Evolutionary conservation across 2,888 invertebrate genomes (phyloP).

Genomic region (Athalia cordata): DNA sequence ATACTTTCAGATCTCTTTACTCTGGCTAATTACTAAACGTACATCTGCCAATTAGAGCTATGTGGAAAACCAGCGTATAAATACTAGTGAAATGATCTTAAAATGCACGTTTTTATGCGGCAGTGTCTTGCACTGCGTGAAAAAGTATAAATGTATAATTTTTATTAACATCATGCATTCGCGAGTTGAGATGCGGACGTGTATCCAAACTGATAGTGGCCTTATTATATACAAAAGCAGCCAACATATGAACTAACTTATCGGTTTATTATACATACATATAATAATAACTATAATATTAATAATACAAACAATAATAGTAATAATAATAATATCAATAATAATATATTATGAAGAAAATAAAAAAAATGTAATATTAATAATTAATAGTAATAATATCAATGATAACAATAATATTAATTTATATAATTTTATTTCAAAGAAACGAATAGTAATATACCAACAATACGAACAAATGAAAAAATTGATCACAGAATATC

Average conservation of each 20-base stretch:
- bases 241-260: slow-evolving; percentile 41
- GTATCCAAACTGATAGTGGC: slow-evolving; percentile 38
- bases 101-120: too few species aligned
- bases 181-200: slow-evolving; percentile 1
- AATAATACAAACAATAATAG: slow-evolving; percentile 12
- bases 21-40: not conserved
- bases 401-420: slow-evolving; percentile 21
- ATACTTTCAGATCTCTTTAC: slow-evolving; percentile 19
- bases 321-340: slow-evolving; percentile 36
- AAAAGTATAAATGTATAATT: not conserved
- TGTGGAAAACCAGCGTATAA: too few species aligned
- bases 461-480: slow-evolving; percentile 39
- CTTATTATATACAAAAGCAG: slow-evolving; percentile 38
- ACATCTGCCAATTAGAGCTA: not conserved
- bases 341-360: slow-evolving; percentile 47
- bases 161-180: not conserved
- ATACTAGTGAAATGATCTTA: too few species aligned
- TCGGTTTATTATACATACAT: slow-evolving; percentile 19
- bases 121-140: not conserved
- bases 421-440: slow-evolving; percentile 30
- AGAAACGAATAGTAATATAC: slow-evolving; percentile 10
- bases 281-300: not conserved
- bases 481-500: slow-evolving; percentile 51
- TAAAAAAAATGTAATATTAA: slow-evolving; percentile 39
- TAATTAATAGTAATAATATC: slow-evolving; percentile 21